These are phyloP conservation scores for Glossophaga mutica DNA, from an alignment of 2,797 vertebrate species.

Conservation along the genomic window DNA sequence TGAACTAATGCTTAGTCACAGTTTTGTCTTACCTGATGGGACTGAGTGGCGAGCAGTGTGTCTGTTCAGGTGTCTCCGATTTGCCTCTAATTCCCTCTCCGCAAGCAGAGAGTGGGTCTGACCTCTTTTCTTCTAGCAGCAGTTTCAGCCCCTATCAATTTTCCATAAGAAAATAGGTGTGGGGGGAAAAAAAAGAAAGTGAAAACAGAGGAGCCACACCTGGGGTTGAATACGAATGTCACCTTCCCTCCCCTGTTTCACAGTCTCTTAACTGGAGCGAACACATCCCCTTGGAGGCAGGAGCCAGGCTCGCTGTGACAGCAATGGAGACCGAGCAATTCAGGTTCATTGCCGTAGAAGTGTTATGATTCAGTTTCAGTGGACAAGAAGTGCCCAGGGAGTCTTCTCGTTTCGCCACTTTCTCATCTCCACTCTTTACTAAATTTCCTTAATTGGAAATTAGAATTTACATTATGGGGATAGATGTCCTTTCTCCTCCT, in stretches of 20 bases:
- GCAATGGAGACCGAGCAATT: constrained; percentile 20
- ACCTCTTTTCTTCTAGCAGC: constrained; percentile 70
- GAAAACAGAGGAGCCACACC: constrained; percentile 60
- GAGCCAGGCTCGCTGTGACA: constrained; percentile 20
- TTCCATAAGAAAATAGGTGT: constrained; percentile 62
- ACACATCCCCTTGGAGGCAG: constrained; percentile 33
- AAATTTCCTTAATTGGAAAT: constrained; percentile 45
- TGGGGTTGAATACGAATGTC: constrained; percentile 45
- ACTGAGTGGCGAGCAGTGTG: neutral
- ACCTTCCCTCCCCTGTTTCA: neutral
- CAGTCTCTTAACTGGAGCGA: constrained; percentile 38
- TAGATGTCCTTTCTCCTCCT: neutral
- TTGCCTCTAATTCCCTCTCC: neutral
- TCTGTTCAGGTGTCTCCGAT: neutral
- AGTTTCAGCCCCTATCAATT: constrained; percentile 70
- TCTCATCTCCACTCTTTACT: constrained; percentile 31
- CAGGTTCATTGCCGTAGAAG: constrained; percentile 23
- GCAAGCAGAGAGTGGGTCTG: constrained; percentile 16
- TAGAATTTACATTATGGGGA: constrained; percentile 13
- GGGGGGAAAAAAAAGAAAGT: neutral
- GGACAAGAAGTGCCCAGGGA: constrained; percentile 18
- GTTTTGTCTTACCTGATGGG: neutral
- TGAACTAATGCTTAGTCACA: neutral
- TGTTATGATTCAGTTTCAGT: constrained; percentile 30
- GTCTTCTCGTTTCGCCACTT: neutral